These are phyloP conservation scores for Charina bottae DNA, from an alignment of 2,113 vertebrate genomes.

Conservation along the genomic window DNA sequence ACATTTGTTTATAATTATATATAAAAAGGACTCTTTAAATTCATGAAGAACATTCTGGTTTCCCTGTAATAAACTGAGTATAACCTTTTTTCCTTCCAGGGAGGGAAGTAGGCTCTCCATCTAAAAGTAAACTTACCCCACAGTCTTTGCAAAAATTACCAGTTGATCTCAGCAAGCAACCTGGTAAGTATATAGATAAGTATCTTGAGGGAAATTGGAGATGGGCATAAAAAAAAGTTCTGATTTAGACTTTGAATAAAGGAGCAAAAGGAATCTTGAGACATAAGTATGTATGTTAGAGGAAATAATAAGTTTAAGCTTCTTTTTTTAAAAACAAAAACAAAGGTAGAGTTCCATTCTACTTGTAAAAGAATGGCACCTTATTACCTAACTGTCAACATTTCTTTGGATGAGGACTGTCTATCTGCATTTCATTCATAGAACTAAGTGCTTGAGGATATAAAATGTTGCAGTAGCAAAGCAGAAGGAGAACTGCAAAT, in stretches of 20 bases:
- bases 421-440: not conserved
- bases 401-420: not conserved
- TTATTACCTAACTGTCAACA: not conserved
- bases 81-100: constrained; percentile 24
- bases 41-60: not conserved
- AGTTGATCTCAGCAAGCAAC: not conserved
- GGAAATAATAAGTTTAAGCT: not conserved
- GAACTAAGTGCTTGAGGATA: not conserved
- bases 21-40: not conserved
- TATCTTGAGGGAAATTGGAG: not conserved
- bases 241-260: not conserved
- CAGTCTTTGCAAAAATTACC: not conserved
- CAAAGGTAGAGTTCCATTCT: not conserved
- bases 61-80: not conserved
- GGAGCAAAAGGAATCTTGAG: not conserved
- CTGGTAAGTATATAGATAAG: constrained; percentile 17
- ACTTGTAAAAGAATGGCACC: not conserved
- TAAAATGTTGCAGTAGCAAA: not conserved
- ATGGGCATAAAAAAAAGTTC: not conserved
- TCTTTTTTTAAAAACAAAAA: not conserved
- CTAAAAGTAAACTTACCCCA: not conserved
- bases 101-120: not conserved
- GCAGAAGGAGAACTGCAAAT: not conserved
- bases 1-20: not conserved
- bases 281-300: not conserved